Conservation (phyloP, 2,888 invertebrate genomes). For the Caenorhabditis sp. region DNA sequence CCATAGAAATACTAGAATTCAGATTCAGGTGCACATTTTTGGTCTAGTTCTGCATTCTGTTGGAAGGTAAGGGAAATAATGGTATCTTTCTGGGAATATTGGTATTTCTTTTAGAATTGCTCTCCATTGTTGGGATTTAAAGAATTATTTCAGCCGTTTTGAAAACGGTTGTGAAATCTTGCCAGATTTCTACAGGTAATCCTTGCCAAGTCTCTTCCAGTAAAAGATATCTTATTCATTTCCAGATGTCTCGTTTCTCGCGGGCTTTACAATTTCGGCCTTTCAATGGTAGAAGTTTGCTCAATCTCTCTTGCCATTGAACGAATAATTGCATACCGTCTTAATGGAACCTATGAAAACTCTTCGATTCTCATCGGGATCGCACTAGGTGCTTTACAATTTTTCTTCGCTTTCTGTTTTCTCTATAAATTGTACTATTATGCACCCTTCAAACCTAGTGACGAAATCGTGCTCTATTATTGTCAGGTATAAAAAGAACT, state of each 20-base stretch:
- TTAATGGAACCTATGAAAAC: slow-evolving; percentile 21
- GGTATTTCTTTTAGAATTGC: not conserved
- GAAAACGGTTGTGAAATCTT: slow-evolving; percentile 25
- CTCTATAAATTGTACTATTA: slow-evolving; percentile 34
- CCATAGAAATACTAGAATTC: slow-evolving; percentile 27
- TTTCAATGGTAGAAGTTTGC: slow-evolving; percentile 25
- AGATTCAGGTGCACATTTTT: slow-evolving; percentile 31
- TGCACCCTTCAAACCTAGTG: slow-evolving; percentile 23
- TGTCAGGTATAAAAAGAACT: too few relatives aligned
- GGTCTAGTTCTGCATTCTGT: slow-evolving; percentile 19
- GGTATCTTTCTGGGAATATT: not conserved
- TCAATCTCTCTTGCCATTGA: slow-evolving; percentile 22
- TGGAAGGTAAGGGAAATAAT: slow-evolving; percentile 14
- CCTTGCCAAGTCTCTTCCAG: too few relatives aligned
- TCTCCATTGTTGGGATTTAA: slow-evolving; percentile 11
- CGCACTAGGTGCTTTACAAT: slow-evolving; percentile 17
- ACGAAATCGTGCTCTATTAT: slow-evolving; percentile 22
- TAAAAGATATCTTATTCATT: too few relatives aligned
- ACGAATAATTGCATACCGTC: slow-evolving; percentile 15
- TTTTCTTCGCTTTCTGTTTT: slow-evolving; percentile 25
- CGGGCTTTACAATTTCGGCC: slow-evolving; percentile 32
- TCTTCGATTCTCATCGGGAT: slow-evolving; percentile 17
- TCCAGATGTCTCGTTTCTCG: slow-evolving; percentile 21
- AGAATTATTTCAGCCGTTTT: slow-evolving; percentile 14
- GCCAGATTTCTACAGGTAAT: slow-evolving; percentile 30